Conservation (phyloP, 1,140 invertebrate species). For the Triops cancriformis region DNA sequence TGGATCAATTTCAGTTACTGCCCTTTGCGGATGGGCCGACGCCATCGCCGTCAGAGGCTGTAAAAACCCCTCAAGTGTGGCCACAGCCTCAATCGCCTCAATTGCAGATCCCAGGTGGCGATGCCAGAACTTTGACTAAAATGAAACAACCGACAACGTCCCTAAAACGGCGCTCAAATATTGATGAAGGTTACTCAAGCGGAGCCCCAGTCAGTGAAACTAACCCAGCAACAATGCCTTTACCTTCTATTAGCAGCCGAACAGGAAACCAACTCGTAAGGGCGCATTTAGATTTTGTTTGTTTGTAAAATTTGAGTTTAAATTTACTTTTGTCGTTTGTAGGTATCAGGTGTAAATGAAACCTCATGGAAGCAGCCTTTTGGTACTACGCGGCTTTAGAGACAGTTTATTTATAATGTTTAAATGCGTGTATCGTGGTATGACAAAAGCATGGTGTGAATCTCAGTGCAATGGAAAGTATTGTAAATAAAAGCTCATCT, state of each 20-base stretch:
- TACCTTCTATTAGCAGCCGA: conserved; percentile 10
- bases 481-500: conserved; percentile 4
- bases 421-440: background rate
- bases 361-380: conserved; percentile 1
- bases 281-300: background rate
- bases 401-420: conserved; percentile 1
- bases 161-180: background rate
- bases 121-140: background rate
- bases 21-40: background rate
- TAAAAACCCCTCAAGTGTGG: background rate
- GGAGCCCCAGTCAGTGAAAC: background rate
- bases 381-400: background rate
- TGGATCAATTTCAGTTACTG: conserved; percentile 18
- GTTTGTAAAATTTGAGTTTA: background rate
- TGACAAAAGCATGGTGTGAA: background rate
- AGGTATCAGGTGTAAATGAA: background rate
- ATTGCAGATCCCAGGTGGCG: background rate
- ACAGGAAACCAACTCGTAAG: background rate
- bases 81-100: background rate
- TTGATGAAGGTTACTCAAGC: background rate
- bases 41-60: background rate
- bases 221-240: background rate
- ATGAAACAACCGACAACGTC: background rate
- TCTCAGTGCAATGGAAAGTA: background rate
- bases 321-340: background rate